Evolutionary conservation across 1,140 invertebrate species (phyloP), one percentile per base, ranked within the genome.

Genomic region (Drosophila cardini): DNA sequence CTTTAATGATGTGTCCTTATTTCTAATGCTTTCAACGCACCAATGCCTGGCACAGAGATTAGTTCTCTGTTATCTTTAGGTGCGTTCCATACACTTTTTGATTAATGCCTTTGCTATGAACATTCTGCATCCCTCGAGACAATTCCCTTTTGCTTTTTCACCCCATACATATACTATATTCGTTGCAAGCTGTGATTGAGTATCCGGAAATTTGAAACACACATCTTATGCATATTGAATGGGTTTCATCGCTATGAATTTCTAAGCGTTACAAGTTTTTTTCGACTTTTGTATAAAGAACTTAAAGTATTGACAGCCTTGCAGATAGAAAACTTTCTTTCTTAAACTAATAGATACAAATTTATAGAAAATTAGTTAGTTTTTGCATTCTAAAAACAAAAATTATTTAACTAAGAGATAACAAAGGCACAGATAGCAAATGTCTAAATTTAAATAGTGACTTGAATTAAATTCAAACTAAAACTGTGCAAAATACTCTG

Each of bases 1-100:
- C 83, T 72, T 81, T 87, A 86, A 86, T 86, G 83, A 87, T 76
- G 78, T 78, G 75, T 87, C 63, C 78, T 87, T 85, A 69, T 65
- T 69, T 76, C 80, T 85, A 84, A 85, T 84, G 81, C 81, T 84
- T 80, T 84, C 81, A 85, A 72, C 80, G 58, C 80, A 53, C 46
- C 72, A n/a, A 34, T 18, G 34, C 69, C 52, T 52, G 34, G 53
- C 32, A 15, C 30, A 69, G 52, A 73, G 77, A 85, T 84, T 84
- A 80, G 81, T 73, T 64, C 26, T 15, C n/a, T 57, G 45, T 15
- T 1, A 16, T 40, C 16, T 36, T 36, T 50, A 57, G 69, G 52
- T 43, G 21, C 32, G 53, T 65, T 30, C 13, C 64, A 43, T 0
- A 50, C 38, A 56, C 18, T 45, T 60, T 60, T 52, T 72, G 69